Base-by-base conservation (phyloP, 2,888 invertebrate genomes). In the Isotomurus palustris region DNA sequence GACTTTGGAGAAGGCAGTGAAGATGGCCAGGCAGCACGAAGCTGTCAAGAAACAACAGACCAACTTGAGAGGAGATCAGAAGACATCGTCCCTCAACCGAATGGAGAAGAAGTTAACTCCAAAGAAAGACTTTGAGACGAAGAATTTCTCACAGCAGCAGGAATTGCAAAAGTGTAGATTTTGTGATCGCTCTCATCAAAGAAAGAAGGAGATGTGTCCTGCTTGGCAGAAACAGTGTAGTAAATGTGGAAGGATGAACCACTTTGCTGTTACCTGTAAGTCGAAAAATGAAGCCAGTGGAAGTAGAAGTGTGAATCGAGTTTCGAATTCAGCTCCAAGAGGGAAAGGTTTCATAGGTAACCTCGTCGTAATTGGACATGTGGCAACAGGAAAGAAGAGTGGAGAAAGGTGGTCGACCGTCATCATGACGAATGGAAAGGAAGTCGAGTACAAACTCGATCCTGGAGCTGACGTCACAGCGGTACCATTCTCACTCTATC, bases 31-130 rank as follows among this genome's bases (percentile, higher is more conserved):
- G 12, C 62, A 62, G 24, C 36, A 41, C 27, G 62, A 62, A 43
- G 27, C 24, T 19, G 54, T 62, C 3, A 47, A 35, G 17, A 28
- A 6, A 10, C 53, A 62, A 25, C 56, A 58, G 22, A 32, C 32
- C 12, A 50, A 43, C 21, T 3, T 57, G 22, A 17, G 35, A 2
- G 53, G 28, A 17, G 57, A 50, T 8, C 62, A 70, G 51, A 27
- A 52, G n/a, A 50, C 72, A 14, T 27, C 71, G 22, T 71, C 68
- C 55, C 65, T 64, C 1, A 41, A 67, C 8, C 28, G 24, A 1
- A 48, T 43, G 1, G 71, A 66, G n/a, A 51, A 22, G 62, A 5
- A 19, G 10, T 10, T 40, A 6, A 10, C 8, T 45, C 29, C 14
- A 29, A 17, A 27, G 14, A 14, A 48, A 12, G 14, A 25, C 10